Evolutionary conservation across 2,888 invertebrate species (phyloP).

Genomic region (Hartigia nigra): DNA sequence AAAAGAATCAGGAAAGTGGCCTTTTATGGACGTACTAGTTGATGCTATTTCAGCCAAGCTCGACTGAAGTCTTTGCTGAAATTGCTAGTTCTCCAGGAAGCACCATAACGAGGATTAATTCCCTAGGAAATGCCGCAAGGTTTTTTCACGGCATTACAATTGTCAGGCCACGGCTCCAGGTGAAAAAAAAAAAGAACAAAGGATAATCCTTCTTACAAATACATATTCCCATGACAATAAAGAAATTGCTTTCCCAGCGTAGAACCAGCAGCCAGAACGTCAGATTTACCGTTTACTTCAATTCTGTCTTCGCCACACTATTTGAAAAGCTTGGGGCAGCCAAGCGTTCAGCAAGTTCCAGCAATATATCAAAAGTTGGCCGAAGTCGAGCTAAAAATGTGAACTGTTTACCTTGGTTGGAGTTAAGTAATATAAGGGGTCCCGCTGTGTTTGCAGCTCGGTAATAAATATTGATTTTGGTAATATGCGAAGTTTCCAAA

Average conservation of each 20-base stretch:
- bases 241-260: background rate
- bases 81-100: too few species aligned
- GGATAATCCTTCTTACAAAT: background rate
- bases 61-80: too few species aligned
- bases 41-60: too few species aligned
- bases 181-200: too few species aligned
- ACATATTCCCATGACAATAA: background rate
- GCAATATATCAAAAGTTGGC: conserved; percentile 8
- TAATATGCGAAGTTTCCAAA: conserved; percentile 12
- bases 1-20: too few species aligned
- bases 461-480: conserved; percentile 15
- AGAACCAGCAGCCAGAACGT: background rate
- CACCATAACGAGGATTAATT: too few species aligned
- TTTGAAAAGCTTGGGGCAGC: conserved; percentile 1
- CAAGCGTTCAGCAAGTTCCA: conserved; percentile 6
- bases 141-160: too few species aligned
- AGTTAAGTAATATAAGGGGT: conserved; percentile 12
- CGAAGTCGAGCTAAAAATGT: conserved; percentile 8
- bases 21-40: too few species aligned
- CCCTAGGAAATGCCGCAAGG: too few species aligned
- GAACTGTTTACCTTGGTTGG: conserved; percentile 13
- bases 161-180: too few species aligned
- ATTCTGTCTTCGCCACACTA: background rate
- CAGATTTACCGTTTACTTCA: background rate
- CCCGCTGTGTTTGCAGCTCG: conserved; percentile 11